Evolutionary conservation across 2,888 invertebrate genomes (phyloP), one percentile per base, ranked within the genome.

Genomic region (Ditylenchus weischeri): DNA sequence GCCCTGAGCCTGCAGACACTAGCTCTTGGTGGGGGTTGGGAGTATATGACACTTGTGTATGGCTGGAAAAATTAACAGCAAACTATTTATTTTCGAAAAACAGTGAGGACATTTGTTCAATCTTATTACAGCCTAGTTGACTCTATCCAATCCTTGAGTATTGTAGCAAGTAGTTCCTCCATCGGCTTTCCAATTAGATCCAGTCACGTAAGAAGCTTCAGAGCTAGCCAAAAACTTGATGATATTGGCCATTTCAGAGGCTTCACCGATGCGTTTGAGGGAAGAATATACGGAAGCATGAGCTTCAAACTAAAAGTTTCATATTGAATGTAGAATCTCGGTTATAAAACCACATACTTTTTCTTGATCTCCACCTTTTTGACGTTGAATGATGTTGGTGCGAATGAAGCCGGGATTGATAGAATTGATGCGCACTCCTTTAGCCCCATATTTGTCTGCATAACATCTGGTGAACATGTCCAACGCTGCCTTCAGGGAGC

Each of bases 171-270:
- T 43, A 8, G 43, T 54, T 54, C 54, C 54, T 5, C 54, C 54
- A 54, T 54, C 54, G 2, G 29, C 54, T 11, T 15, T 10, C 21
- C 29, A 54, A n/a, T 54, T 54, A 11, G 54, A 54, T 11, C 54
- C 54, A 54, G 54, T 54, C 11, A 54, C 54, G 10, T 54, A 54
- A 13, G 23, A 23, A 29, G 54, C 54, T 54, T 54, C 54, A 29
- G 21, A 6, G 8, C 54, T 54, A 15, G 54, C 54, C 54, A 54
- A 54, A 54, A 54, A 54, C 54, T 54, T 54, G 54, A 54, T 54
- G 4, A 54, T 6, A 13, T 21, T 23, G 8, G 54, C 21, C n/a
- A 29, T 54, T 54, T 54, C 54, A 5, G 54, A 54, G 4, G 29
- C 7, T 10, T 54, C 7, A 1, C 54, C 54, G 7, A 54, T n/a